Conservation (phyloP, 2,113 vertebrate species). For the Pteruthius melanotis region DNA sequence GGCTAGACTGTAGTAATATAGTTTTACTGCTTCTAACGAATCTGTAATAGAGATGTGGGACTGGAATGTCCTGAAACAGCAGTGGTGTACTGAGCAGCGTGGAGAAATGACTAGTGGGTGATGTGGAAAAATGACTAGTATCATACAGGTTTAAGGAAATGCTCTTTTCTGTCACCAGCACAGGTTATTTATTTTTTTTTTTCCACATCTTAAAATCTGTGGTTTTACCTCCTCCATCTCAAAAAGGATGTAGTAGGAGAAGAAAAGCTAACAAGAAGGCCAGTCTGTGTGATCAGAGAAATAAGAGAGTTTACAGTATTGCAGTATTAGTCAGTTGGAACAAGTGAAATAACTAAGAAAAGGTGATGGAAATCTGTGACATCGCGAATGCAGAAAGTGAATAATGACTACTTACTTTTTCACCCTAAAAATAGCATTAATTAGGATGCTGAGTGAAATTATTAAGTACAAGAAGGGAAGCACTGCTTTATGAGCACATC, state of each 20-base stretch:
- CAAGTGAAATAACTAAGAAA: not conserved
- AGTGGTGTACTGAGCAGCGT: fast-evolving
- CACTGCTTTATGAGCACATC: not conserved
- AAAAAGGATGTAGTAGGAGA: not conserved
- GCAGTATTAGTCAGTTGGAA: not conserved
- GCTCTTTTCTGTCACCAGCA: not conserved
- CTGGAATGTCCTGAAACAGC: not conserved
- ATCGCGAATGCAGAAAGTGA: not conserved
- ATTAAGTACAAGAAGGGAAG: not conserved
- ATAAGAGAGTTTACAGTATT: not conserved
- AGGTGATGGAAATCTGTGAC: not conserved
- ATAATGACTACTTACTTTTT: not conserved
- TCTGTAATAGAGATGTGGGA: not conserved
- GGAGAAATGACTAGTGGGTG: not conserved
- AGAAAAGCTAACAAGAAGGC: not conserved
- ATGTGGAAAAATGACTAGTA: not conserved
- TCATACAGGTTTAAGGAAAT: not conserved
- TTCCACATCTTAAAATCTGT: not conserved
- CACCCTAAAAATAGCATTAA: not conserved
- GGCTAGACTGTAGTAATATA: not conserved
- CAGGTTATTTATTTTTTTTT: not conserved
- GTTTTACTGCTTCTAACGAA: not conserved
- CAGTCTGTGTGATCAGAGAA: not conserved
- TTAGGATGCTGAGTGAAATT: not conserved
- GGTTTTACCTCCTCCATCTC: not conserved